Base-by-base conservation (phyloP, 2,888 invertebrate genomes). In the Bombylius major region DNA sequence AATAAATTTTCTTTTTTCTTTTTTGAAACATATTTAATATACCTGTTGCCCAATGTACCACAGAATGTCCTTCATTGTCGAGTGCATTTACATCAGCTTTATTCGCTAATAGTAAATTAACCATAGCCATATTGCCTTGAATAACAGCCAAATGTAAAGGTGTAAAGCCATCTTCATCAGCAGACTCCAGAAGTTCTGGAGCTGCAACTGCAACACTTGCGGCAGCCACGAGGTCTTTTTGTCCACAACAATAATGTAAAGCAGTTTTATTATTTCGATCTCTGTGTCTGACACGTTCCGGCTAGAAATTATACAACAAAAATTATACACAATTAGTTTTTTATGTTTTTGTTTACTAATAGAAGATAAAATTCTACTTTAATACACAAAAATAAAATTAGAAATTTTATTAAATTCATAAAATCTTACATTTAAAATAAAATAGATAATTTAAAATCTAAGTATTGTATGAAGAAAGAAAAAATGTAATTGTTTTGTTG, bases 21-120 rank as follows among this genome's bases (percentile, higher is more conserved):
- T 23, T 23, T 23, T 23, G 23, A 23, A 23, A 23, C 23, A 23
- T 7, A 45, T 8, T 5, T 23, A 46, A 14, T 7, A 62, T 71
- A 95, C 96, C 97, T 62, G 96, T 94, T 23, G 98, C 96, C 98
- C 98, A 99, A 73, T 99, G 98, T 11, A 97, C 87, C 50, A 92
- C 89, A 4, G 95, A 92, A 72, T 98, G 98, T 58, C 89, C 87
- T 70, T 98, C 97, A 66, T 89, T 85, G 73, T 99, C 98, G 62
- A 89, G 81, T 50, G 90, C 87, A 72, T 89, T 87, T 61, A 96
- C 85, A 68, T 95, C 88, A 9, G 95, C 95, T 47, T 90, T 89
- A 64, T 88, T 87, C 47, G 90, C 87, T 54, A 96, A 77, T 56
- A 98, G 79, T 58, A 90, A 86, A 65, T 89, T 88, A 60, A 94